Conservation (phyloP, 2,113 vertebrate species). For the Entomyzon cyanotis region DNA sequence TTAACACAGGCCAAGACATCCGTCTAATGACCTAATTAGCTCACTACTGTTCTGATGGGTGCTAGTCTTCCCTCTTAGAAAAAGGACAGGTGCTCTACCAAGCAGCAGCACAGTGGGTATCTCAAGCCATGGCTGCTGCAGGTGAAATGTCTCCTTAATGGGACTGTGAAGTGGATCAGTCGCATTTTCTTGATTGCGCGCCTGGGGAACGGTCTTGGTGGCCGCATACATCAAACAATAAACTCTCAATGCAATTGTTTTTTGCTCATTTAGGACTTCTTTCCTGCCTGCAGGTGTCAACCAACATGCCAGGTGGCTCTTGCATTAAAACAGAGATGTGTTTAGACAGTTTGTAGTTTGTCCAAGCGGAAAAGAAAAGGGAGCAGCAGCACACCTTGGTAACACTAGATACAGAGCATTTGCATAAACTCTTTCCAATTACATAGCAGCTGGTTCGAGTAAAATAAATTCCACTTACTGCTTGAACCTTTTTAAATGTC, state of each 20-base stretch:
- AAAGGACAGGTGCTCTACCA: not conserved
- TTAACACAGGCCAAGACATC: conserved; percentile 76
- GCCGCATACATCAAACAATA: conserved; percentile 23
- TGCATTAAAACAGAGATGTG: conserved; percentile 38
- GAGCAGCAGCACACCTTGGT: conserved; percentile 60
- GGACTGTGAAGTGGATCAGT: conserved; percentile 52
- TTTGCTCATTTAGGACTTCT: not conserved
- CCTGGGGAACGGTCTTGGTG: conserved; percentile 44
- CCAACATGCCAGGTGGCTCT: conserved; percentile 36
- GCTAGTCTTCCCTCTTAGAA: not conserved
- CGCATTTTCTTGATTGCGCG: conserved; percentile 72
- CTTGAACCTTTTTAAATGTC: conserved; percentile 45
- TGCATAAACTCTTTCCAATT: conserved; percentile 68
- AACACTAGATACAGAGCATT: conserved; percentile 56
- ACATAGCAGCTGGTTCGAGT: conserved; percentile 49
- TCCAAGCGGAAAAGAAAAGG: conserved; percentile 45
- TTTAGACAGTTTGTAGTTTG: conserved; percentile 58
- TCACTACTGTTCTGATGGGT: conserved; percentile 53
- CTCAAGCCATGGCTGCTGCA: conserved; percentile 56
- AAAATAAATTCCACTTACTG: conserved; percentile 71
- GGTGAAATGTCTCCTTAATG: conserved; percentile 72
- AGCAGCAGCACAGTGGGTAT: conserved; percentile 43
- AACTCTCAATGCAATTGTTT: conserved; percentile 47
- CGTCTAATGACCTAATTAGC: conserved; percentile 73
- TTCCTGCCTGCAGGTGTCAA: conserved; percentile 28